Evolutionary conservation across 2,888 invertebrate species (phyloP).

Genomic region (Pocota personata): DNA sequence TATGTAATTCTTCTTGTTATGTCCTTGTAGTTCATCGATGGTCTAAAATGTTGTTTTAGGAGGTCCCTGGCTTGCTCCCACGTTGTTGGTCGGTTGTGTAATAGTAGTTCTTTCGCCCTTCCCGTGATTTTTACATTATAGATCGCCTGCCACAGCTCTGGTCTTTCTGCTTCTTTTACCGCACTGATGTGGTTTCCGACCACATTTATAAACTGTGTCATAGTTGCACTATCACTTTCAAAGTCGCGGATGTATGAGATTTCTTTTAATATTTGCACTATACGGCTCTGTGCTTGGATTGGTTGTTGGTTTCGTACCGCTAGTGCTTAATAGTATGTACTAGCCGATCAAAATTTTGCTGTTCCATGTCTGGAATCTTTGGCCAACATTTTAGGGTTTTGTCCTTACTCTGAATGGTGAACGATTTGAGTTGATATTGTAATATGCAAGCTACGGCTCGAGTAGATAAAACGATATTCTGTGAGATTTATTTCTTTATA

Average conservation of each 20-base stretch:
- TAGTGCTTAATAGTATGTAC: conserved; percentile 1
- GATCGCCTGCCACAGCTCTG: too few relatives aligned
- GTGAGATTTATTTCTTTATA: too few relatives aligned
- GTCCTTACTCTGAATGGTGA: conserved; percentile 7
- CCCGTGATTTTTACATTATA: too few relatives aligned
- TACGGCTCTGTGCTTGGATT: not conserved
- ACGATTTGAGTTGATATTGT: not conserved
- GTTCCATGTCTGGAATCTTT: conserved; percentile 7
- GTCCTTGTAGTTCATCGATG: not conserved
- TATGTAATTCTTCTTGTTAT: conserved; percentile 4
- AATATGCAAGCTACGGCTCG: too few relatives aligned
- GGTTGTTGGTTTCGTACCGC: not conserved
- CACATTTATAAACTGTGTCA: not conserved
- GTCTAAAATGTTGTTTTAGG: not conserved
- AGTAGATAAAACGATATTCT: too few relatives aligned
- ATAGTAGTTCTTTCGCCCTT: too few relatives aligned
- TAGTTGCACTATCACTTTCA: not conserved
- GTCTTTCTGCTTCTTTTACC: too few relatives aligned
- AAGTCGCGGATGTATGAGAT: not conserved
- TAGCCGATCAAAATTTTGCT: not conserved
- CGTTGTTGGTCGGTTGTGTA: not conserved
- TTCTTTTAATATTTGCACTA: not conserved
- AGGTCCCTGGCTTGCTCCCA: not conserved
- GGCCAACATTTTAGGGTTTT: conserved; percentile 8
- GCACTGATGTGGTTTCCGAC: not conserved